phyloP scores from a whole-genome alignment of 2,888 invertebrate genomes.

The Andricus quercusramuli region DNA sequence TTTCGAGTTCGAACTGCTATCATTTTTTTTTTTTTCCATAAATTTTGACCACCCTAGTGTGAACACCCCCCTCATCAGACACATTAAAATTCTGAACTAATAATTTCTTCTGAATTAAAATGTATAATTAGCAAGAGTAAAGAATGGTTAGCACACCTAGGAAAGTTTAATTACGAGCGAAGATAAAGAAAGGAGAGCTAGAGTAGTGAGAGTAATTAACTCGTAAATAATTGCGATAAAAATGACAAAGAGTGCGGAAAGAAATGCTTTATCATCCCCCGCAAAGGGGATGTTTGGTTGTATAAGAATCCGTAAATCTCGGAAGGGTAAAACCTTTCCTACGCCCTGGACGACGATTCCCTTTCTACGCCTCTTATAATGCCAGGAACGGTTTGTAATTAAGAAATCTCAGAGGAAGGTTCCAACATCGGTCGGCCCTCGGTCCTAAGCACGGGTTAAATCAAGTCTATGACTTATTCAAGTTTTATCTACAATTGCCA shows the following conservation, averaged over 20 bases:
- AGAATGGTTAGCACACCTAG: background rate
- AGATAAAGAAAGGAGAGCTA: constrained; percentile 35
- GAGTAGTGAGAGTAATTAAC: constrained; percentile 68
- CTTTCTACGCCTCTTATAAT: constrained; percentile 43
- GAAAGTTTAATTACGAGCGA: constrained; percentile 19
- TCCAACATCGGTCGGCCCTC: constrained; percentile 57
- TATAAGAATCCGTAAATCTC: constrained; percentile 66
- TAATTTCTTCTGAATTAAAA: background rate
- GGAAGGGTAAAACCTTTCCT: constrained; percentile 58
- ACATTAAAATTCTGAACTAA: no score
- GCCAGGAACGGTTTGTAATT: constrained; percentile 68
- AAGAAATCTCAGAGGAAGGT: constrained; percentile 74
- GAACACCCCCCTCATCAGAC: no score
- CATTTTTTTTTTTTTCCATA: no score
- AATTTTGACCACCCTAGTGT: no score
- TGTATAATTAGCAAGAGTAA: background rate
- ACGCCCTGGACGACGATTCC: constrained; percentile 57
- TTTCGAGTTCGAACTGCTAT: no score
- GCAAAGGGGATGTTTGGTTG: constrained; percentile 47
- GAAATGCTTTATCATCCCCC: constrained; percentile 68
- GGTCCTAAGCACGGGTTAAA: constrained; percentile 65
- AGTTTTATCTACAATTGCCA: constrained; percentile 78
- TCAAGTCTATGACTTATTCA: constrained; percentile 78
- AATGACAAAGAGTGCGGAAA: constrained; percentile 71
- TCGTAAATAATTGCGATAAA: constrained; percentile 77